Evolutionary conservation across 2,113 vertebrate species (phyloP).

Genomic region (Bagarius yarrelli): DNA sequence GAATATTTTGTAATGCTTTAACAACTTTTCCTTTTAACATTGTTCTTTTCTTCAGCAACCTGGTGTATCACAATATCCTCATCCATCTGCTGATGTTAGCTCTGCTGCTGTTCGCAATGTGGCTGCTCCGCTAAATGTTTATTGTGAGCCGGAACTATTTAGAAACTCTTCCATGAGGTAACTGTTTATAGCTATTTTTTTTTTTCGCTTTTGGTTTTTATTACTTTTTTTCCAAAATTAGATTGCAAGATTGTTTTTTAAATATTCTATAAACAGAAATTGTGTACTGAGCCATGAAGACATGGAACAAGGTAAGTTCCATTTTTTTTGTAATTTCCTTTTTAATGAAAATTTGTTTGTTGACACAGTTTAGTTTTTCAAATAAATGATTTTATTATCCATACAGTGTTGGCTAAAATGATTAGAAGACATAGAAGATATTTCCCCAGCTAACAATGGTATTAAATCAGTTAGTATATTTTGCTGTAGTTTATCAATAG

Average conservation of each 20-base stretch:
- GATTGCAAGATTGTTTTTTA: not conserved
- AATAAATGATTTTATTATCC: too few species aligned
- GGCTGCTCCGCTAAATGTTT: not conserved
- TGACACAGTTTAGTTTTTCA: too few species aligned
- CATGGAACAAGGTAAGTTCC: conserved; percentile 8
- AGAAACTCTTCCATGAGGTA: conserved; percentile 8
- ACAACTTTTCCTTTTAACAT: not conserved
- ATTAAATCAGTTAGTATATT: too few species aligned
- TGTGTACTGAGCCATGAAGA: conserved; percentile 2
- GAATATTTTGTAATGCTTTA: not conserved
- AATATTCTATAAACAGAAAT: not conserved
- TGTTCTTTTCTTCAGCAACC: not conserved
- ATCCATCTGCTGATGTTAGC: not conserved
- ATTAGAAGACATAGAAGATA: too few species aligned
- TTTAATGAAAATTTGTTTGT: not conserved
- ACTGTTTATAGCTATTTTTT: not conserved
- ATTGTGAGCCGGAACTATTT: conserved; percentile 13
- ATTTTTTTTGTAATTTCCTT: not conserved
- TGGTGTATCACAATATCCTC: not conserved
- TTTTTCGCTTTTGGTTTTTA: not conserved
- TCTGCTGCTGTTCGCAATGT: conserved; percentile 1
- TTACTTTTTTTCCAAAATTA: not conserved
- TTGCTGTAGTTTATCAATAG: too few species aligned
- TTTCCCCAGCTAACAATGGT: too few species aligned
- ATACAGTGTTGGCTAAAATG: too few species aligned